These are phyloP conservation scores for Coregonus ussuriensis DNA, from an alignment of 2,797 vertebrate genomes.

Conservation along the genomic window DNA sequence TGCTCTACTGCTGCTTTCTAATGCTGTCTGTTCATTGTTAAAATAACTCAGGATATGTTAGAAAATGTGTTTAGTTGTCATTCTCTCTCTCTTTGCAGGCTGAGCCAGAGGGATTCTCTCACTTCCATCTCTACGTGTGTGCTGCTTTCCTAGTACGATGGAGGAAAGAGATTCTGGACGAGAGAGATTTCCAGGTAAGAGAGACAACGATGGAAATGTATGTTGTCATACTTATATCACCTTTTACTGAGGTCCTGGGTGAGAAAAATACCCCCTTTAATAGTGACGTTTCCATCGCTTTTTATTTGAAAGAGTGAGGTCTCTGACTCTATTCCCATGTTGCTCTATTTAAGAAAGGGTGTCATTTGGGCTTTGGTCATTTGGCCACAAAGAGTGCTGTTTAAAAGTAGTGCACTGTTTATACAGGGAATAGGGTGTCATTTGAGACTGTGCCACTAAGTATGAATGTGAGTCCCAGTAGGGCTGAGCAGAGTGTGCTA, in stretches of 20 bases:
- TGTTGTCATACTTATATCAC: no score
- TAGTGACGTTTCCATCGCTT: no score
- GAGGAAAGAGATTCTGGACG: constrained; percentile 94
- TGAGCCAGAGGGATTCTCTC: constrained; percentile 97
- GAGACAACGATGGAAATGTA: no score
- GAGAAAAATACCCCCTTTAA: no score
- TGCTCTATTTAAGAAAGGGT: constrained; percentile 5
- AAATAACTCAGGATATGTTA: neutral
- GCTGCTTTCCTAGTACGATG: constrained; percentile 95
- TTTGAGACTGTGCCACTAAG: neutral
- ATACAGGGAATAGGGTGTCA: neutral
- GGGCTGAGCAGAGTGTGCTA: neutral
- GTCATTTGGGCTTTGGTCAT: neutral
- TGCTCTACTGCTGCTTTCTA: neutral
- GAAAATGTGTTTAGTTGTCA: neutral
- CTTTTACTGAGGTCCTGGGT: no score
- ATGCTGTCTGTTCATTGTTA: neutral
- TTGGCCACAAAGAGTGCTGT: neutral
- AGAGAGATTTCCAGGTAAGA: constrained; percentile 95
- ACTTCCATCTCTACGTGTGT: constrained; percentile 97
- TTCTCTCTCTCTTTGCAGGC: constrained; percentile 74
- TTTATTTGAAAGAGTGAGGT: no score
- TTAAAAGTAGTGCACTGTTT: no score
- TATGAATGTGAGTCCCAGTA: neutral
- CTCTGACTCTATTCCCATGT: no score